Conservation (phyloP, 2,888 invertebrate species). For the Lithophane ornitopus region DNA sequence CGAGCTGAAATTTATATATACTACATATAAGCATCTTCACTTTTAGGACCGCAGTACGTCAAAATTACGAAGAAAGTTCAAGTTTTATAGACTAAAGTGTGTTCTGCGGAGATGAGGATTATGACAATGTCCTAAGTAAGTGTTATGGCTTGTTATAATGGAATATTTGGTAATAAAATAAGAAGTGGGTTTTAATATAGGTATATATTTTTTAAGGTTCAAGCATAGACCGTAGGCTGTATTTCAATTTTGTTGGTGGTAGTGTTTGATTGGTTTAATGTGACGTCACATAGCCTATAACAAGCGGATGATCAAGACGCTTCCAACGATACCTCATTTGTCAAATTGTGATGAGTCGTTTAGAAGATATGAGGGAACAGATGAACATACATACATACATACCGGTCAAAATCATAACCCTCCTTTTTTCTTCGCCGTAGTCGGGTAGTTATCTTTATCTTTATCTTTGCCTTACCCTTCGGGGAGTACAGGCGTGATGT, state of each 20-base stretch:
- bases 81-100: constrained; percentile 54
- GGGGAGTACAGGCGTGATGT: background rate
- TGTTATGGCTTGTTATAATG: constrained; percentile 32
- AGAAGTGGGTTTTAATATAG: background rate
- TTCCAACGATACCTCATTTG: no score
- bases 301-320: no score
- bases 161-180: constrained; percentile 29
- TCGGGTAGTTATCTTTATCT: no score
- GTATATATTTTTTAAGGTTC: background rate
- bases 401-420: no score
- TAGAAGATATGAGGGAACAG: no score
- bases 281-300: no score
- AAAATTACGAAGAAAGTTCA: constrained; percentile 49
- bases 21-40: constrained; percentile 37
- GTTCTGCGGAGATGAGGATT: constrained; percentile 23
- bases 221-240: no score
- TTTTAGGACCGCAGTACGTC: constrained; percentile 54
- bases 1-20: constrained; percentile 31
- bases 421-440: no score
- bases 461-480: background rate
- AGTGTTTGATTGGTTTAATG: background rate
- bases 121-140: constrained; percentile 33
- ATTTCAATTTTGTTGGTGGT: no score
- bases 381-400: no score
- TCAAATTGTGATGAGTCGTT: no score